A percentile compares a stretch with the other conserved stretches of the same genome.
Evolutionary conservation across 2,888 invertebrate species (phyloP).

Genomic region (Catocala fraxini): DNA sequence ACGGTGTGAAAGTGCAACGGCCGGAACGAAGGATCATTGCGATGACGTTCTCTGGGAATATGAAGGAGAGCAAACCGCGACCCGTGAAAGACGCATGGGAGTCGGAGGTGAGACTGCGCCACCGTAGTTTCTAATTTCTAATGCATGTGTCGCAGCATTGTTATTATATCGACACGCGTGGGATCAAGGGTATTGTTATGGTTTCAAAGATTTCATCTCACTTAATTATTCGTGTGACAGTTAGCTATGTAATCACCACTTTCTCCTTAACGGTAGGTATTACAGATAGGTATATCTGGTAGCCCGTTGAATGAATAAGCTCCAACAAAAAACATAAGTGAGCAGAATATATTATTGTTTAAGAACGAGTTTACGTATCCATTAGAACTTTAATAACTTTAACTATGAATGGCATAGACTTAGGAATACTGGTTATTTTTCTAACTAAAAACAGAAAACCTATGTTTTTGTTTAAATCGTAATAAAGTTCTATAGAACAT

Average conservation of each 20-base stretch:
- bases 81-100: conserved; percentile 81
- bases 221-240: conserved; percentile 70
- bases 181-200: conserved; percentile 66
- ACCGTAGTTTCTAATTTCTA: conserved; percentile 55
- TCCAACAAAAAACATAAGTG: not conserved
- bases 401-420: not conserved
- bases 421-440: conserved; percentile 1
- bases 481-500: too few species aligned
- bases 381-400: not conserved
- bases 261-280: conserved; percentile 57
- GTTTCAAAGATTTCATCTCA: conserved; percentile 62
- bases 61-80: conserved; percentile 82
- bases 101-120: conserved; percentile 80
- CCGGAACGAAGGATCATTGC: conserved; percentile 65
- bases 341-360: not conserved
- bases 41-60: conserved; percentile 83
- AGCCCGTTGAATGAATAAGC: conserved; percentile 9
- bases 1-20: conserved; percentile 72
- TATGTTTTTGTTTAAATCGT: too few species aligned
- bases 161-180: conserved; percentile 50
- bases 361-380: conserved; percentile 10
- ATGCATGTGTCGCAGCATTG: conserved; percentile 54
- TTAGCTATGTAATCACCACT: conserved; percentile 60
- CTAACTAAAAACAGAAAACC: too few species aligned
- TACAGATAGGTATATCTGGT: conserved; percentile 15